Evolutionary conservation across 2,888 invertebrate genomes (phyloP).

Genomic region (Hemaris fuciformis): DNA sequence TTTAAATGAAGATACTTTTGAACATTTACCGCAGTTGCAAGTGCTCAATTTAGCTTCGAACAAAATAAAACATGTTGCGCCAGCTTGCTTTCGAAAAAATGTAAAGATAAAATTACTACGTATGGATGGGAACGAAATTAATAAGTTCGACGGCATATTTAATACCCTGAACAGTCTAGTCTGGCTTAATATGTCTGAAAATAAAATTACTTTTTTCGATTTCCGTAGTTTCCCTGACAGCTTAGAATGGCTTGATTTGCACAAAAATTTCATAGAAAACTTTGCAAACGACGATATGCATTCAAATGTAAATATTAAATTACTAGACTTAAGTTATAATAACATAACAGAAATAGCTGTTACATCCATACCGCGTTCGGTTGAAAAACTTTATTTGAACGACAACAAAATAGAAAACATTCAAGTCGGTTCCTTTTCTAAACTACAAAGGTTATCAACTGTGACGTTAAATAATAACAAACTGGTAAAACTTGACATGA

Average conservation of each 20-base stretch:
- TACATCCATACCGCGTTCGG: conserved; percentile 86
- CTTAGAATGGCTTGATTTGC: conserved; percentile 90
- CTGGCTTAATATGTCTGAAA: conserved; percentile 91
- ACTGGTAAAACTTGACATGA: conserved; percentile 86
- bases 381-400: conserved; percentile 87
- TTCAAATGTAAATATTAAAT: conserved; percentile 83
- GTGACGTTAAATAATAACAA: conserved; percentile 89
- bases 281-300: conserved; percentile 82
- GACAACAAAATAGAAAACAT: conserved; percentile 87
- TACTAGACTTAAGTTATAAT: conserved; percentile 88
- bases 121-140: conserved; percentile 90
- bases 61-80: conserved; percentile 86
- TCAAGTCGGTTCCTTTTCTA: conserved; percentile 86
- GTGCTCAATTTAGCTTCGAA: conserved; percentile 91
- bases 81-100: conserved; percentile 88
- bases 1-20: conserved; percentile 88
- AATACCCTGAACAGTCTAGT: conserved; percentile 85
- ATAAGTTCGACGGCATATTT: conserved; percentile 86
- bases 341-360: conserved; percentile 85
- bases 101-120: conserved; percentile 86
- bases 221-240: conserved; percentile 88
- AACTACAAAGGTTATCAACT: conserved; percentile 85
- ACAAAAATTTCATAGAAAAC: conserved; percentile 86
- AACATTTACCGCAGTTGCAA: conserved; percentile 87
- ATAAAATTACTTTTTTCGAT: conserved; percentile 88